Evolutionary conservation across 2,888 invertebrate genomes (phyloP).

Genomic region (Orthonevra nobilis): DNA sequence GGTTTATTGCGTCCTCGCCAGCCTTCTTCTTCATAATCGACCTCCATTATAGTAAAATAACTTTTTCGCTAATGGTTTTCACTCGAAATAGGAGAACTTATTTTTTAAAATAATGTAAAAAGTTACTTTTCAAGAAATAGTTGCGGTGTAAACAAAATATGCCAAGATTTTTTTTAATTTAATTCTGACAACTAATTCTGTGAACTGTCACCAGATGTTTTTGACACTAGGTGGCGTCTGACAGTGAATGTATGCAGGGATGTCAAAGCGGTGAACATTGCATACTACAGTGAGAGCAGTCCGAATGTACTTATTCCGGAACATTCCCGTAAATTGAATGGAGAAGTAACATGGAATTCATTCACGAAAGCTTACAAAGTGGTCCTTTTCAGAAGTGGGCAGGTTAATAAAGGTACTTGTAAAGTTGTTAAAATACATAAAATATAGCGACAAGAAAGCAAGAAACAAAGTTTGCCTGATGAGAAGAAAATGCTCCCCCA

Average conservation of each 20-base stretch:
- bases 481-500: no score
- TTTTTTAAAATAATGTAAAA: neutral
- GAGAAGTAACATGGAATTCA: no score
- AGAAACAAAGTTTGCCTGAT: no score
- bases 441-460: no score
- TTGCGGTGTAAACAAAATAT: constrained; percentile 59
- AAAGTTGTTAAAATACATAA: no score
- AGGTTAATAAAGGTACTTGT: no score
- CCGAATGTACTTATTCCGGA: no score
- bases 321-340: no score
- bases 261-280: no score
- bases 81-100: neutral
- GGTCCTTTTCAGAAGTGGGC: no score
- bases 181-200: constrained; percentile 33
- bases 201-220: constrained; percentile 17
- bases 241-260: neutral
- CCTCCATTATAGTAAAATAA: constrained; percentile 74
- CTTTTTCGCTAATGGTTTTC: neutral
- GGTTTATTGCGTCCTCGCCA: constrained; percentile 76
- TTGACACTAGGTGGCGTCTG: constrained; percentile 9
- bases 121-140: constrained; percentile 18
- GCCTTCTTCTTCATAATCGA: constrained; percentile 79
- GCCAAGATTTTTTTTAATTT: neutral
- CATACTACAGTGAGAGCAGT: no score
- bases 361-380: no score